Conservation (phyloP, 2,888 invertebrate genomes). For the Platynereis dumerilii region DNA sequence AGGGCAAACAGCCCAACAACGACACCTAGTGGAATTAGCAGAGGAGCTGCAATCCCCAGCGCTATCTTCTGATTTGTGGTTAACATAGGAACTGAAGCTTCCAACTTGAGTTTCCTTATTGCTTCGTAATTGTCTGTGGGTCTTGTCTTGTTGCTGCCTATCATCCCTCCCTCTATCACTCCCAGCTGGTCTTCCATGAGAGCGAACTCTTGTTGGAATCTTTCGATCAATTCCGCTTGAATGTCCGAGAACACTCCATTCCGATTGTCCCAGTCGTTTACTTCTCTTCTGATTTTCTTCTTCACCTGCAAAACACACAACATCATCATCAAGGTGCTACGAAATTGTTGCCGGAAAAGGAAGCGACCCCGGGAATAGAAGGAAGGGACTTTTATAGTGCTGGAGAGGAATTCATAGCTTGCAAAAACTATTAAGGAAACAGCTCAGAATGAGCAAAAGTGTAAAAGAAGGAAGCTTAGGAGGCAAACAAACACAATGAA, state of each 20-base stretch:
- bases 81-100: constrained; percentile 14
- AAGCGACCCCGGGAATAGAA: too few species aligned
- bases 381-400: too few species aligned
- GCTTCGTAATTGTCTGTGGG: constrained; percentile 14
- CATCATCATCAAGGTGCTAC: too few species aligned
- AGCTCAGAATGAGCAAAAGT: too few species aligned
- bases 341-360: too few species aligned
- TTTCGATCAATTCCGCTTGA: constrained; percentile 36
- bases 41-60: constrained; percentile 28
- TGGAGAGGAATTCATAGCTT: too few species aligned
- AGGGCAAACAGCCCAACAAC: constrained; percentile 30
- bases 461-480: too few species aligned
- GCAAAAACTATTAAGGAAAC: too few species aligned
- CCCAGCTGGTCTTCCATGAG: constrained; percentile 52
- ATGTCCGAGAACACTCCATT: constrained; percentile 38
- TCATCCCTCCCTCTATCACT: constrained; percentile 47
- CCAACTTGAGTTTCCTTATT: constrained; percentile 12
- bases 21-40: constrained; percentile 31
- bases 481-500: too few species aligned
- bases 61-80: constrained; percentile 28
- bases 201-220: constrained; percentile 50
- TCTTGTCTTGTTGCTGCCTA: constrained; percentile 16
- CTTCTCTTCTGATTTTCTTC: constrained; percentile 43
- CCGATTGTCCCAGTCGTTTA: constrained; percentile 49
- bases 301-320: constrained; percentile 33